Conservation (phyloP, 2,113 vertebrate genomes). For the Chascanopsetta lugubris region DNA sequence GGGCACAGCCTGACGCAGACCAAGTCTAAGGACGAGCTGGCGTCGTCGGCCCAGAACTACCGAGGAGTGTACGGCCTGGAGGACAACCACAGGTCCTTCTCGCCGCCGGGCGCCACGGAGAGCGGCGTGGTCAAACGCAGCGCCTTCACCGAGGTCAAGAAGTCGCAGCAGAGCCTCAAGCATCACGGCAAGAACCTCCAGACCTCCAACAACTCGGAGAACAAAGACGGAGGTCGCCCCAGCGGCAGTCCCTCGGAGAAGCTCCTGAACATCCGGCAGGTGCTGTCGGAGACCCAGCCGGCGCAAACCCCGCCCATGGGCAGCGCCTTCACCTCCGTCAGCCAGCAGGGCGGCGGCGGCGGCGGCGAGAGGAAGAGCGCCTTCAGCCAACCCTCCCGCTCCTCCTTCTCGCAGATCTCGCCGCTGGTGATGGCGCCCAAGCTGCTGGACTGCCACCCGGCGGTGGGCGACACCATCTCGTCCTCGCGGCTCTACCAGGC, state of each 20-base stretch:
- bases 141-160: conserved; percentile 96
- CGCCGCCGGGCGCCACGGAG: conserved; percentile 81
- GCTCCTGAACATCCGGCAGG: conserved; percentile 80
- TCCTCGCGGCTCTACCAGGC: conserved; percentile 88
- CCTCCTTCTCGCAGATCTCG: conserved; percentile 86
- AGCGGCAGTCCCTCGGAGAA: conserved; percentile 73
- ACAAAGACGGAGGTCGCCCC: conserved; percentile 79
- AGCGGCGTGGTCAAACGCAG: conserved; percentile 87
- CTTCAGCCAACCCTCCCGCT: conserved; percentile 91
- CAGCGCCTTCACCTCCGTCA: conserved; percentile 90
- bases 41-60: conserved; percentile 89
- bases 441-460: conserved; percentile 87
- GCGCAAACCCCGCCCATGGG: conserved; percentile 76
- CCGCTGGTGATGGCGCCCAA: conserved; percentile 90
- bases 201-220: conserved; percentile 79
- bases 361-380: conserved; percentile 89
- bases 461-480: conserved; percentile 84
- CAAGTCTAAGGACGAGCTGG: conserved; percentile 88
- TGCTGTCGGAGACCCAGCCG: conserved; percentile 83
- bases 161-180: conserved; percentile 80
- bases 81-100: conserved; percentile 84
- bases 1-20: conserved; percentile 53
- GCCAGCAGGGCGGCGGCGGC: conserved; percentile 77
- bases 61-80: conserved; percentile 89
- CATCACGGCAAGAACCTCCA: conserved; percentile 76